A percentile compares a stretch with the other conserved stretches of the same genome.
phyloP scores from a whole-genome alignment of 2,888 invertebrate genomes.

The Tachystola acroxantha region DNA sequence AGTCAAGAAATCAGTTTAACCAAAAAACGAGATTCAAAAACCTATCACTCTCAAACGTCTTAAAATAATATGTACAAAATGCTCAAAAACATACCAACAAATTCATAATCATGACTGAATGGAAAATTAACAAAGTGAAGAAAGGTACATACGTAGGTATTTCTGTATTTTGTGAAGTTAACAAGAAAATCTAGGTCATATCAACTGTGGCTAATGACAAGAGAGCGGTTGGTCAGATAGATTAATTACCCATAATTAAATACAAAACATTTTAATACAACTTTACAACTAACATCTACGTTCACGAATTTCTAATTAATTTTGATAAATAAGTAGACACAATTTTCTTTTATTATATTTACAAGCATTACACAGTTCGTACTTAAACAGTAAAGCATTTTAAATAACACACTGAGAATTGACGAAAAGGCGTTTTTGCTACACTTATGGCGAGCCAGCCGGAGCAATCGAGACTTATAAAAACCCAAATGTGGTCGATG shows the following conservation, averaged over 20 bases:
- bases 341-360: slow-evolving; percentile 65
- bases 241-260: slow-evolving; percentile 73
- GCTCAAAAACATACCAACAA: slow-evolving; percentile 67
- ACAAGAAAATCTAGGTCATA: slow-evolving; percentile 52
- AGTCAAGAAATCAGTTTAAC: slow-evolving; percentile 46
- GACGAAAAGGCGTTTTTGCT: slow-evolving; percentile 74
- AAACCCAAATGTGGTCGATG: slow-evolving; percentile 17
- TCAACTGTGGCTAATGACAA: slow-evolving; percentile 63
- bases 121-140: slow-evolving; percentile 13
- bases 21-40: slow-evolving; percentile 70
- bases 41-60: slow-evolving; percentile 71
- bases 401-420: slow-evolving; percentile 79
- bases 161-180: slow-evolving; percentile 25
- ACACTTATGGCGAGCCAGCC: slow-evolving; percentile 64
- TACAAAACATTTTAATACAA: slow-evolving; percentile 75
- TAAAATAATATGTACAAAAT: slow-evolving; percentile 76
- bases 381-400: slow-evolving; percentile 71
- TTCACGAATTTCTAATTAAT: slow-evolving; percentile 71
- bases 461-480: slow-evolving; percentile 43
- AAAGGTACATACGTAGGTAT: no score
- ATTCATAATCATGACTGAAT: slow-evolving; percentile 23
- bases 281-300: slow-evolving; percentile 75
- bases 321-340: slow-evolving; percentile 76
- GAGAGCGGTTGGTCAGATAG: slow-evolving; percentile 73
- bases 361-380: slow-evolving; percentile 74